Percentiles rank a stretch among this genome's conserved stretches.
Evolutionary conservation across 2,888 invertebrate genomes (phyloP).

Genomic region (Eilema caniola): DNA sequence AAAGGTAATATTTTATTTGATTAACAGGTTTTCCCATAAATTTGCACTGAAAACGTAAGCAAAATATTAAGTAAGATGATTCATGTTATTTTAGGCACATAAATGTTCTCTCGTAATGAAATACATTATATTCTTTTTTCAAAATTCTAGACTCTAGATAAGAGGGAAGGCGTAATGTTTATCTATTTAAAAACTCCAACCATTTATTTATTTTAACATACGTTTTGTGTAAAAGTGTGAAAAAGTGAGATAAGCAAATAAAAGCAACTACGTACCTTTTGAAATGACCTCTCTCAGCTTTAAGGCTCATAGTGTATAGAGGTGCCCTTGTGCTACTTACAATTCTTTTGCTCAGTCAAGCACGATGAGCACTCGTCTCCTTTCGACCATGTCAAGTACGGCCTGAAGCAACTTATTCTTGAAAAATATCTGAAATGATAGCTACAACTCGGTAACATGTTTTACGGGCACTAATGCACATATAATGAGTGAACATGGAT

Average conservation of each 20-base stretch:
- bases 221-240: not conserved
- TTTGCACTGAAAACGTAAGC: too few relatives aligned
- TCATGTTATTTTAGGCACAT: too few relatives aligned
- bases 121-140: too few relatives aligned
- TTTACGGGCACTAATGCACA: too few relatives aligned
- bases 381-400: slow-evolving; percentile 25
- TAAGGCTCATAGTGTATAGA: slow-evolving; percentile 3
- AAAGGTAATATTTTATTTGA: too few relatives aligned
- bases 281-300: not conserved
- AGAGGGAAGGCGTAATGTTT: too few relatives aligned
- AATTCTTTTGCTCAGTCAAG: slow-evolving; percentile 47
- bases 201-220: not conserved
- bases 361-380: slow-evolving; percentile 36
- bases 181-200: not conserved
- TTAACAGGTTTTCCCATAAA: too few relatives aligned
- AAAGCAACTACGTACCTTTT: not conserved
- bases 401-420: slow-evolving; percentile 22
- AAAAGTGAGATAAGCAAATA: not conserved
- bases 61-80: too few relatives aligned
- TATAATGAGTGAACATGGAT: too few relatives aligned
- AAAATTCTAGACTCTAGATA: too few relatives aligned
- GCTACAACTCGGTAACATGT: not conserved
- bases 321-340: slow-evolving; percentile 40
- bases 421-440: not conserved
- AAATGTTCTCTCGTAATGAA: too few relatives aligned